A percentile compares a stretch with the other conserved stretches of the same genome.
Conservation (phyloP, 2,113 vertebrate species). For the Paedocypris sp. region DNA sequence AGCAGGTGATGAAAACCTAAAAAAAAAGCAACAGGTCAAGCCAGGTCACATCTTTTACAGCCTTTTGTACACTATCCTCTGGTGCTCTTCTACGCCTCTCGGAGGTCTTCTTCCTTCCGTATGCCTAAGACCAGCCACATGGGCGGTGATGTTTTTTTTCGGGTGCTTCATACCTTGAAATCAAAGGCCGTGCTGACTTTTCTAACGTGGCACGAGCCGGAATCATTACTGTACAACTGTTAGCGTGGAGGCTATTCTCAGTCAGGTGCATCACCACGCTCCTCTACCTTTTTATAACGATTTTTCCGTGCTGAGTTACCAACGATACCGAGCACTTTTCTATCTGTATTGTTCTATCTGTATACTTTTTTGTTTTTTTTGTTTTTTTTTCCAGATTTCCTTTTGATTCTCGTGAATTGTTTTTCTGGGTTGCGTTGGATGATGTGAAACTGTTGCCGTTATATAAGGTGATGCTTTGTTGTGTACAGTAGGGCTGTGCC, state of each 20-base stretch:
- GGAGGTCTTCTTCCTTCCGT: slow-evolving; percentile 49
- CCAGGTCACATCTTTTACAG: slow-evolving; percentile 47
- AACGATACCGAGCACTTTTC: slow-evolving; percentile 69
- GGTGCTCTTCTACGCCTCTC: slow-evolving; percentile 69
- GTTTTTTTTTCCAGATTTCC: slow-evolving; percentile 43
- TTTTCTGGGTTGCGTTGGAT: slow-evolving; percentile 52
- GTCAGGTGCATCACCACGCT: slow-evolving; percentile 55
- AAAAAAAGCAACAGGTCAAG: slow-evolving; percentile 23
- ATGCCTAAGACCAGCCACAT: slow-evolving; percentile 55
- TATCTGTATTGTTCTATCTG: slow-evolving; percentile 57
- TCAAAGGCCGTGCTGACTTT: slow-evolving; percentile 64
- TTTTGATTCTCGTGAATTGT: slow-evolving; percentile 56
- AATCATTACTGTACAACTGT: slow-evolving; percentile 71
- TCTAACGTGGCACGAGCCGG: slow-evolving; percentile 63
- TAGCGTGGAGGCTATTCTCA: slow-evolving; percentile 36
- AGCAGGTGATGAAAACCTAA: not conserved
- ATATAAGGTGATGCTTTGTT: slow-evolving; percentile 64
- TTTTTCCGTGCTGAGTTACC: slow-evolving; percentile 66
- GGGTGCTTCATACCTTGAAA: slow-evolving; percentile 50
- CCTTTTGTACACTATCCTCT: slow-evolving; percentile 60
- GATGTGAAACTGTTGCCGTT: slow-evolving; percentile 67
- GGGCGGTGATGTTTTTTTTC: slow-evolving; percentile 68
- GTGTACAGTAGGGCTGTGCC: slow-evolving; percentile 74
- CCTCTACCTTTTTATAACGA: slow-evolving; percentile 70
- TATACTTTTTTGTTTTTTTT: slow-evolving; percentile 52